A percentile compares a stretch with the other conserved stretches of the same genome.
Evolutionary conservation across 2,113 vertebrate genomes (phyloP).

Genomic region (Saiga tatarica): DNA sequence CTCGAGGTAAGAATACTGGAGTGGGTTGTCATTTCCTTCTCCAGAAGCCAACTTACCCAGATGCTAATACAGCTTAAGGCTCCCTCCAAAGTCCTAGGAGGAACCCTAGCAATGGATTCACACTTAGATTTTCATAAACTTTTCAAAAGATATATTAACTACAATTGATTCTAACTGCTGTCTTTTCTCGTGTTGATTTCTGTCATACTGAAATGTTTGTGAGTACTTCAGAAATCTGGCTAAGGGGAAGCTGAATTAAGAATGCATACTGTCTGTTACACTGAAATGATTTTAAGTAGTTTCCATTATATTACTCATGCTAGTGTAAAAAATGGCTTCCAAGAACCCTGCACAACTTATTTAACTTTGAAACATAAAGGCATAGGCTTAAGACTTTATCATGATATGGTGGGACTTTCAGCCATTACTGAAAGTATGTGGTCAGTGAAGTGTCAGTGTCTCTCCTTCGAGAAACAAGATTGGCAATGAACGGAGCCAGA

Average conservation of each 20-base stretch:
- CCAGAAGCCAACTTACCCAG: not conserved
- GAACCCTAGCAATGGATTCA: not conserved
- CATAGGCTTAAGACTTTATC: not conserved
- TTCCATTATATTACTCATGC: not conserved
- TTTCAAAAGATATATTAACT: not conserved
- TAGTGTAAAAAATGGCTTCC: not conserved
- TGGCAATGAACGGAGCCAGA: not conserved
- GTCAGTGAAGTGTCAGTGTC: not conserved
- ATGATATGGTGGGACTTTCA: not conserved
- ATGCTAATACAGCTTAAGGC: not conserved
- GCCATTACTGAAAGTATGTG: not conserved
- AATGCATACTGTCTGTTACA: not conserved
- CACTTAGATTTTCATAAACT: slow-evolving; percentile 5
- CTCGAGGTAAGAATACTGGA: not conserved
- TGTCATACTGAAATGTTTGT: not conserved
- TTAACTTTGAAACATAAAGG: not conserved
- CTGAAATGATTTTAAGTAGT: not conserved
- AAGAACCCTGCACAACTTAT: not conserved
- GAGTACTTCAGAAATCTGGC: not conserved
- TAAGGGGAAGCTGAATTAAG: not conserved
- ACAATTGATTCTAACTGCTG: not conserved
- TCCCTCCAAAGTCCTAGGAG: not conserved
- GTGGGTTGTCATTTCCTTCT: not conserved
- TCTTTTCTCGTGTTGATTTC: not conserved
- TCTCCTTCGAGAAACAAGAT: not conserved